Percentiles rank a stretch among this genome's conserved stretches.
Evolutionary conservation across 2,797 vertebrate genomes (phyloP).

Genomic region (Malurus splendens): DNA sequence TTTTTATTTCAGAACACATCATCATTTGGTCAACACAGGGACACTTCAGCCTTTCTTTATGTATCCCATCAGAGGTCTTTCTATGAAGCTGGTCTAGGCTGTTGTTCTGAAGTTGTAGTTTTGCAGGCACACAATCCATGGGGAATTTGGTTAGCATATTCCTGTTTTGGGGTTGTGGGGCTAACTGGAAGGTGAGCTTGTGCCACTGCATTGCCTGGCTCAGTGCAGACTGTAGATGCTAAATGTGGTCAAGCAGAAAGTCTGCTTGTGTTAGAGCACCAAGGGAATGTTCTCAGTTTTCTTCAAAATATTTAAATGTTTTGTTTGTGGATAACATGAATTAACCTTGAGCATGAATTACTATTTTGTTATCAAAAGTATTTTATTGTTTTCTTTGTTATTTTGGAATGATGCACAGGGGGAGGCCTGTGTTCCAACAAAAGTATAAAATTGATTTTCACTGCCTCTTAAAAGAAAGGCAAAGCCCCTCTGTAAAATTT

Average conservation of each 20-base stretch:
- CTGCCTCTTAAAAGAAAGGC: not conserved
- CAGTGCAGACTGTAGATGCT: accelerated
- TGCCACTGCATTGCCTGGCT: not conserved
- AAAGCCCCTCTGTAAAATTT: not conserved
- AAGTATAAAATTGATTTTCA: not conserved
- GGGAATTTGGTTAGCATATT: not conserved
- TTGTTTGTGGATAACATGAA: not conserved
- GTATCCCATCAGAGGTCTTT: not conserved
- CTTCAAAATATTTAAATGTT: not conserved
- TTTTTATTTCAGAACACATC: accelerated
- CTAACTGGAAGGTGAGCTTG: not conserved
- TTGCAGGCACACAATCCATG: accelerated
- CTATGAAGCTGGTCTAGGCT: not conserved
- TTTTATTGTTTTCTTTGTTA: not conserved
- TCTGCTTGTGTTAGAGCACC: not conserved
- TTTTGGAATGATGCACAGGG: not conserved
- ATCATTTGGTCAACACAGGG: accelerated
- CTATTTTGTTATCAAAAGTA: not conserved
- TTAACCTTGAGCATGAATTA: not conserved
- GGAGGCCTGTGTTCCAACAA: not conserved
- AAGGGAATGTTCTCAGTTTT: not conserved
- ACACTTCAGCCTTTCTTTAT: accelerated
- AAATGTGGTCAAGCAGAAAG: not conserved
- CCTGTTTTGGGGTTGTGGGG: not conserved
- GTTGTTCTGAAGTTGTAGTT: not conserved